phyloP scores from a whole-genome alignment of 2,797 vertebrate genomes.

The Cossypha niveicapilla region DNA sequence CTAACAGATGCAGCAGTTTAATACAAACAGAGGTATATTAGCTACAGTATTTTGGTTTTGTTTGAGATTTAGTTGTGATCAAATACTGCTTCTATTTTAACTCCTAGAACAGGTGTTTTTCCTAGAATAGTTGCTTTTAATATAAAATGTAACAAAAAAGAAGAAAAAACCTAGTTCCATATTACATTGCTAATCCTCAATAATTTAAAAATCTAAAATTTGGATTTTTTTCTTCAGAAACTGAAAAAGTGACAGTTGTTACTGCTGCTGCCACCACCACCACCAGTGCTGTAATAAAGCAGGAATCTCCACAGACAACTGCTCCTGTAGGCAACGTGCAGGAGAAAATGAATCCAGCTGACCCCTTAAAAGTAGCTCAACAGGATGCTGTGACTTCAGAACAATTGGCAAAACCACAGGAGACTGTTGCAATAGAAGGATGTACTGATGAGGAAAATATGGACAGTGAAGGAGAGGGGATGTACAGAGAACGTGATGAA shows the following conservation, averaged over 20 bases:
- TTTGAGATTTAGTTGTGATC: background rate
- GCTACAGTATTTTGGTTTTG: background rate
- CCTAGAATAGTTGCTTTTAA: background rate
- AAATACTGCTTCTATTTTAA: background rate
- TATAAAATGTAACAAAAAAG: background rate
- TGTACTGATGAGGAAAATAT: slow-evolving; percentile 89
- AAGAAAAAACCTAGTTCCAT: background rate
- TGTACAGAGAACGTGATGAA: slow-evolving; percentile 96
- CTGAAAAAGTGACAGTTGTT: slow-evolving; percentile 43
- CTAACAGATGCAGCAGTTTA: background rate
- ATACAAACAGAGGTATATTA: slow-evolving; percentile 1
- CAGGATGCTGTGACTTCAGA: slow-evolving; percentile 74
- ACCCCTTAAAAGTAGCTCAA: slow-evolving; percentile 68
- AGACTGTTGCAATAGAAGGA: slow-evolving; percentile 88
- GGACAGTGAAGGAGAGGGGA: slow-evolving; percentile 95
- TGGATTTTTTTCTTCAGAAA: slow-evolving; percentile 63
- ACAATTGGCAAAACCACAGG: slow-evolving; percentile 81
- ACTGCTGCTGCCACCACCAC: background rate
- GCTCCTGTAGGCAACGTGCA: slow-evolving; percentile 64
- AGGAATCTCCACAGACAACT: slow-evolving; percentile 71
- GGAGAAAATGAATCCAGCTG: slow-evolving; percentile 65
- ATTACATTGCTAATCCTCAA: background rate
- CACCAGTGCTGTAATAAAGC: slow-evolving; percentile 69
- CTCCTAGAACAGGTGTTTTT: background rate
- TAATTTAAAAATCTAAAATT: background rate